Evolutionary conservation across 2,797 vertebrate species (phyloP).

Genomic region (Eulemur albifrons): DNA sequence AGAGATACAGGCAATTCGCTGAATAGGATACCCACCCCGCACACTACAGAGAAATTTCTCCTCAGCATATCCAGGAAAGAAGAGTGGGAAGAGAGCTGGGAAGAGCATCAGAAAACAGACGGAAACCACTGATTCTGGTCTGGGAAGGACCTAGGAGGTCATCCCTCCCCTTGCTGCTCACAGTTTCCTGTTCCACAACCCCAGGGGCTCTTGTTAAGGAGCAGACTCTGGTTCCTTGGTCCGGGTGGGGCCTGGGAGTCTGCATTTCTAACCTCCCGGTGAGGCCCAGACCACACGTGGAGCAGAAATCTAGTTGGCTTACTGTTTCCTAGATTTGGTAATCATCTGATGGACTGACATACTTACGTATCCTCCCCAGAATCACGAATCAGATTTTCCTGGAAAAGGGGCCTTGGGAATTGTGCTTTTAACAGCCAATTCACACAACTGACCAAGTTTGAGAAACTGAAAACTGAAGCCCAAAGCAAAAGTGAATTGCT

Average conservation of each 20-base stretch:
- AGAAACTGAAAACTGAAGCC: background rate
- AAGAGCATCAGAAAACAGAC: background rate
- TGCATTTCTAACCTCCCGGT: background rate
- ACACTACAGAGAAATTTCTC: background rate
- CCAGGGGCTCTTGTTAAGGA: background rate
- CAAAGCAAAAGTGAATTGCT: background rate
- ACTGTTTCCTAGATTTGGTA: background rate
- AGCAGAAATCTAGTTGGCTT: accelerated
- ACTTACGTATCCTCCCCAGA: background rate
- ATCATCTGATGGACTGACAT: background rate
- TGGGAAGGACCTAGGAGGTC: background rate
- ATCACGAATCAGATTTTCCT: background rate
- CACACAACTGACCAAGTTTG: too few species aligned
- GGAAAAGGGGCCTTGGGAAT: background rate
- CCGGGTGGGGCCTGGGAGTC: background rate
- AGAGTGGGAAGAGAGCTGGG: too few species aligned
- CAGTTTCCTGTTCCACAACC: background rate
- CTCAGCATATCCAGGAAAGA: background rate
- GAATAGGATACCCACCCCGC: background rate
- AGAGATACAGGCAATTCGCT: background rate
- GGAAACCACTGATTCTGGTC: background rate
- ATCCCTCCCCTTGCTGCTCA: background rate
- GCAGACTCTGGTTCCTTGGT: background rate
- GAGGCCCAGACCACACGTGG: accelerated
- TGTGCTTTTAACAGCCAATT: background rate